Base-by-base conservation (phyloP, 1,140 invertebrate species). In the Ceratina australensis region DNA sequence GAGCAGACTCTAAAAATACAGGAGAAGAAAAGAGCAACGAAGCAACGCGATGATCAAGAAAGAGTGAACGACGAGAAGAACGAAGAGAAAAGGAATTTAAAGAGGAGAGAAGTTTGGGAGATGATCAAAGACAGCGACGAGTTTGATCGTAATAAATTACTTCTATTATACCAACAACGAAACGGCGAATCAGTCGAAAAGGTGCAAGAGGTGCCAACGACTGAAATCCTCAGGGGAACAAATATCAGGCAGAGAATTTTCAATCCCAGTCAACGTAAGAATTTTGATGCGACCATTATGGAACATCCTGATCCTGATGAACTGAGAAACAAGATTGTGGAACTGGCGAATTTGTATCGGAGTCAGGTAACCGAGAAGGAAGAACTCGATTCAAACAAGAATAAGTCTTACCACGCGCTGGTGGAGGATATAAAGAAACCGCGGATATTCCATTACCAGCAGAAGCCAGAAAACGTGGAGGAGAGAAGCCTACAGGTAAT, bases 1-100 rank as follows among this genome's bases (percentile, higher is more conserved):
- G 68, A 87, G n/a, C 81, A 82, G 47, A 50, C 85, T 8, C 50
- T 78, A 28, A 80, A 77, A 24, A 26, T 88, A 12, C 84, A 72
- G 28, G 66, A 81, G 3, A 84, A 80, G 4, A 89, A 66, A 67
- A 75, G 73, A 10, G 71, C 81, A 0, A 75, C 81, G 8, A 65
- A 88, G 15, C 69, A 85, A 28, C 81, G 77, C 56, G 67, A 82
- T 2, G 76, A 84, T 0, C 52, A 79, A 8, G 72, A 77, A 12
- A 16, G 83, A 50, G 52, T 50, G 4, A 79, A 78, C 18, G 67
- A 28, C 7, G 24, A 52, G 10, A 18, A 47, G 1, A 49, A 83
- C n/a, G 61, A 57, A 8, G 52, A 71, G 10, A 59, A 78, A 16
- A 75, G 78, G 20, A 81, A 68, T 26, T 5, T 87, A 7, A 80